Conservation (phyloP, 2,113 vertebrate genomes). For the Salvator merianae region DNA sequence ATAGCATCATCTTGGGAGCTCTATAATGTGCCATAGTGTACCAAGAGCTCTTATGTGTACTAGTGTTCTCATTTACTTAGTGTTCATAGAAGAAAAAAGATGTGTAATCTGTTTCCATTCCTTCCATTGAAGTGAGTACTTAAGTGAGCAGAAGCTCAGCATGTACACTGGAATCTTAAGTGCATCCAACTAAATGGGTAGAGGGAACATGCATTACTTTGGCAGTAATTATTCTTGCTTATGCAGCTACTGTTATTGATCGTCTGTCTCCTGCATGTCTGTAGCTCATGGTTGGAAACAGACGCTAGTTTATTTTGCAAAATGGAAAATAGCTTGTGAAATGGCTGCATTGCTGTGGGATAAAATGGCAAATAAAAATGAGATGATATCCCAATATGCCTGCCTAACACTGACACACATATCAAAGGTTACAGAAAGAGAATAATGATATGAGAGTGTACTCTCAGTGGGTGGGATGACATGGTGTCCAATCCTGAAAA, state of each 20-base stretch:
- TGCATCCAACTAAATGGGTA: not conserved
- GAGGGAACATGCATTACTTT: conserved; percentile 9
- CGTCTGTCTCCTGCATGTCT: not conserved
- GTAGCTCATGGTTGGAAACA: not conserved
- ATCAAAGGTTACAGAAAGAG: not conserved
- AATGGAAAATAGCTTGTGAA: not conserved
- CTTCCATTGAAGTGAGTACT: too few relatives aligned
- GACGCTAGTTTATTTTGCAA: not conserved
- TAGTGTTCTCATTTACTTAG: too few relatives aligned
- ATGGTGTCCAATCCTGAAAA: not conserved
- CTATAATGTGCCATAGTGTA: too few relatives aligned
- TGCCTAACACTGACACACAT: not conserved
- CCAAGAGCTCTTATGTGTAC: too few relatives aligned
- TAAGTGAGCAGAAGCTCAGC: too few relatives aligned
- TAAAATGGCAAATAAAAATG: not conserved
- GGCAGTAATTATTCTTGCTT: conserved; percentile 5
- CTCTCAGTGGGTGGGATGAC: not conserved
- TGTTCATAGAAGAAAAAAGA: conserved; percentile 15
- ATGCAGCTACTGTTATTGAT: not conserved
- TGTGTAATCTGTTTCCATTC: too few relatives aligned
- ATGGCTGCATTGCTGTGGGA: not conserved
- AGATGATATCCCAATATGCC: too few relatives aligned
- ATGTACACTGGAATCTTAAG: not conserved
- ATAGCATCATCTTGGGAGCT: too few relatives aligned
- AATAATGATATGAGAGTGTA: not conserved